These are phyloP conservation scores for Acrocephalus arundinaceus DNA, from an alignment of 2,113 vertebrate genomes.

Conservation along the genomic window DNA sequence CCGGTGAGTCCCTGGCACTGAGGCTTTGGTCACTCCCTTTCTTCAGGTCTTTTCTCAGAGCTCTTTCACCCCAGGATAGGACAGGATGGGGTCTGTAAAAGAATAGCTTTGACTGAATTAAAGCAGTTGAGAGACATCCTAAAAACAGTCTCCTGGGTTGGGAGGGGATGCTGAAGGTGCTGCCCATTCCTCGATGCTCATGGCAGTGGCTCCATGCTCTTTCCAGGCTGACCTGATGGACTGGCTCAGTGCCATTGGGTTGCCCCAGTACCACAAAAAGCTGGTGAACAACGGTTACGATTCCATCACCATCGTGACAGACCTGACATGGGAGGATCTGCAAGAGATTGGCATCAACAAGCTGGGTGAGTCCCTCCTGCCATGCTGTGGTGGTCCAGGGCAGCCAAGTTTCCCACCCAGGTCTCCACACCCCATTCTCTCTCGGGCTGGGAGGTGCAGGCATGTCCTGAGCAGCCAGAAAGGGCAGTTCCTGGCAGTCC, in stretches of 20 bases:
- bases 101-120: not conserved
- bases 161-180: not conserved
- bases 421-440: fast-evolving
- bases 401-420: not conserved
- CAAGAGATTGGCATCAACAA: slow-evolving; percentile 96
- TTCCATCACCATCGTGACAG: slow-evolving; percentile 89
- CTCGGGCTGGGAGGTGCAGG: not conserved
- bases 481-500: not conserved
- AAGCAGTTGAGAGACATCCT: not conserved
- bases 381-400: not conserved
- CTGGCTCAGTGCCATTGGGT: slow-evolving; percentile 91
- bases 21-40: not conserved
- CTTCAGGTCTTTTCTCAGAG: not conserved
- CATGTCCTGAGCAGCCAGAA: not conserved
- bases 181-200: fast-evolving
- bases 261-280: slow-evolving; percentile 93
- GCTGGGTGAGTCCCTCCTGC: slow-evolving; percentile 79
- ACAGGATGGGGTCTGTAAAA: not conserved
- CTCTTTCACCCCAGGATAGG: not conserved
- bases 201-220: not conserved
- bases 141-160: not conserved
- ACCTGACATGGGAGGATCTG: slow-evolving; percentile 94
- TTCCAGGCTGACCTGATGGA: slow-evolving; percentile 85
- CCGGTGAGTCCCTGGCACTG: slow-evolving; percentile 76
- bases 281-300: slow-evolving; percentile 92